phyloP scores from a whole-genome alignment of 2,113 vertebrate genomes.

The Girardinichthys multiradiatus region DNA sequence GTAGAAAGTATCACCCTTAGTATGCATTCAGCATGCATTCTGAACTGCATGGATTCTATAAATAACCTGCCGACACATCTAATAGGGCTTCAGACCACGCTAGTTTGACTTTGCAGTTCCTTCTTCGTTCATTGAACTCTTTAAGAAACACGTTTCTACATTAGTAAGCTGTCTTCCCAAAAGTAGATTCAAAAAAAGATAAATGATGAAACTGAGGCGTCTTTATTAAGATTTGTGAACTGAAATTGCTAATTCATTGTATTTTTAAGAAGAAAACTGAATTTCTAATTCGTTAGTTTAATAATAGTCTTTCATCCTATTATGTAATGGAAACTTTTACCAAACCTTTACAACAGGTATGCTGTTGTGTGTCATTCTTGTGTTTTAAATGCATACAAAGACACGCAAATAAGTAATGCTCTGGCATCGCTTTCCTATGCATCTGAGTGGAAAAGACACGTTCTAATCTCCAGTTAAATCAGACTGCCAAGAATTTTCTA shows the following conservation, averaged over 20 bases:
- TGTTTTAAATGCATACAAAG: neutral
- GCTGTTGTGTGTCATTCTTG: neutral
- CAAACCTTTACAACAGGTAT: neutral
- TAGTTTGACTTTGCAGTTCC: neutral
- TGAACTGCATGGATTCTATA: neutral
- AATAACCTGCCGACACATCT: neutral
- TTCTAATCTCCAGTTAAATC: neutral
- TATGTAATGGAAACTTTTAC: neutral
- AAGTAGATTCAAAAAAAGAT: neutral
- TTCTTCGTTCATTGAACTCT: neutral
- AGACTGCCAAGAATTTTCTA: neutral
- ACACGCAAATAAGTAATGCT: neutral
- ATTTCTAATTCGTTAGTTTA: too few species aligned
- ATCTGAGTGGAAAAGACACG: neutral
- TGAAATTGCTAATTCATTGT: neutral
- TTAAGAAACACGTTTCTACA: neutral
- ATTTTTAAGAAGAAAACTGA: neutral
- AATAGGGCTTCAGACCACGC: neutral
- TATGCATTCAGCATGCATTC: neutral
- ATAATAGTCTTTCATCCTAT: neutral
- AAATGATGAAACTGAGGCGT: neutral
- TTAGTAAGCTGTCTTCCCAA: constrained; percentile 1
- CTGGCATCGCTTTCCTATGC: neutral
- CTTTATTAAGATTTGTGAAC: neutral
- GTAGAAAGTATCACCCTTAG: neutral